Conservation (phyloP, 2,113 vertebrate genomes). For the Calypte anna region DNA sequence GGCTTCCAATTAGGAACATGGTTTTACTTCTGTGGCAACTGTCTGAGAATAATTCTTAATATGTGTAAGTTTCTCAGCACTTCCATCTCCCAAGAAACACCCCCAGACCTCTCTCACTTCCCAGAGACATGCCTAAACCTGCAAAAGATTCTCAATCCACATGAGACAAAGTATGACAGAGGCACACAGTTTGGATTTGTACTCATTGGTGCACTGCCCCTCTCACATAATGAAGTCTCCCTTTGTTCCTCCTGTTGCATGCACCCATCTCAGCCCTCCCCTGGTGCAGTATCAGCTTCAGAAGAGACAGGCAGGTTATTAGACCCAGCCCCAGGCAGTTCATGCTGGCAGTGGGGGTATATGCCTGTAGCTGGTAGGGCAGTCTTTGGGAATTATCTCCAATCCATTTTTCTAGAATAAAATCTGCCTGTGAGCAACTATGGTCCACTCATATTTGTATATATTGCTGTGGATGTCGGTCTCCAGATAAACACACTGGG, state of each 20-base stretch:
- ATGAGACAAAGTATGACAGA: background rate
- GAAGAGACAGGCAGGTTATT: background rate
- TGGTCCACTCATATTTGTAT: background rate
- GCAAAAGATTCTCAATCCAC: background rate
- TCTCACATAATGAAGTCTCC: background rate
- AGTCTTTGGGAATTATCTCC: background rate
- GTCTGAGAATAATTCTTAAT: background rate
- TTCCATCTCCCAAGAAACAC: background rate
- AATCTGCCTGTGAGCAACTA: background rate
- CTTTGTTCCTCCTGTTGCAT: background rate
- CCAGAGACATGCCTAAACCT: background rate
- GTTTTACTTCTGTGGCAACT: background rate
- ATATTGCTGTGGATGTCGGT: background rate
- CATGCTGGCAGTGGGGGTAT: fast-evolving
- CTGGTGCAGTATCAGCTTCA: background rate
- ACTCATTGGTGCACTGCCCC: background rate
- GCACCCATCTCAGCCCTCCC: background rate
- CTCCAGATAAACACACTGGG: background rate
- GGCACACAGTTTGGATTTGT: fast-evolving
- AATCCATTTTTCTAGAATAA: background rate
- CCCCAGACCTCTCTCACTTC: background rate
- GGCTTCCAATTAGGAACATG: background rate
- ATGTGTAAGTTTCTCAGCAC: background rate
- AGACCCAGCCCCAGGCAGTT: background rate
- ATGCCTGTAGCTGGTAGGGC: background rate